Evolutionary conservation across 1,140 invertebrate species (phyloP), one percentile per base, ranked within the genome.

Genomic region (Watersipora subatra): DNA sequence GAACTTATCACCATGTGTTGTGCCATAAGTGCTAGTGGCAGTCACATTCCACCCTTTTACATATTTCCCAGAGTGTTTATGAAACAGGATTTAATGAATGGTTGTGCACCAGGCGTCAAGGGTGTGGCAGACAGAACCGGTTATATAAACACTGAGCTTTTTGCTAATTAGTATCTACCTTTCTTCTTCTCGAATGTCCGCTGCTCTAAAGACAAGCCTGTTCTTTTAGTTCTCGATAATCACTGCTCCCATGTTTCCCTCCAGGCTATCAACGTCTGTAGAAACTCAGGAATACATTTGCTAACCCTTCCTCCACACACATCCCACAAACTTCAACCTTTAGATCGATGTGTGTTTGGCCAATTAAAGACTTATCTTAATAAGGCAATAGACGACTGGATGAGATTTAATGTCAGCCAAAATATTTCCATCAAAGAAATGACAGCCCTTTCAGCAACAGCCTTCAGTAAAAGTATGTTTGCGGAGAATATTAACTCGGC

Each of bases 391-490:
- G 20, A 85, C 71, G 64, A 80, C 78, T 65, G 75, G 80, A 75
- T 83, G 75, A 46, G 70, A 69, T 78, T 64, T 63, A 70, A 84
- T 67, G 73, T 77, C 24, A 77, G 79, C 22, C 81, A 78, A 72
- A 74, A 75, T 19, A 79, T 84, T 69, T 73, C 74, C 22, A 79
- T 83, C 46, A 82, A 81, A 70, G 78, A 83, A 66, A 78, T 84
- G 64, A 75, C 78, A 59, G 67, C 64, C 15, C 74, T 82, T n/a
- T 46, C 34, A 7, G n/a, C 34, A 12, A 12, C 34, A 46, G 34
- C 34, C n/a, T 46, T 46, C 34, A 46, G 34, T n/a, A 7, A n/a
- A n/a, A 46, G 34, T n/a, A 46, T 46, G 34, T 12, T n/a, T 46
- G 7, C 34, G n/a, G 7, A 12, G n/a, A 46, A 46, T 46, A 46